Evolutionary conservation across 2,113 vertebrate genomes (phyloP).

Genomic region (Thryonomys swinderianus): DNA sequence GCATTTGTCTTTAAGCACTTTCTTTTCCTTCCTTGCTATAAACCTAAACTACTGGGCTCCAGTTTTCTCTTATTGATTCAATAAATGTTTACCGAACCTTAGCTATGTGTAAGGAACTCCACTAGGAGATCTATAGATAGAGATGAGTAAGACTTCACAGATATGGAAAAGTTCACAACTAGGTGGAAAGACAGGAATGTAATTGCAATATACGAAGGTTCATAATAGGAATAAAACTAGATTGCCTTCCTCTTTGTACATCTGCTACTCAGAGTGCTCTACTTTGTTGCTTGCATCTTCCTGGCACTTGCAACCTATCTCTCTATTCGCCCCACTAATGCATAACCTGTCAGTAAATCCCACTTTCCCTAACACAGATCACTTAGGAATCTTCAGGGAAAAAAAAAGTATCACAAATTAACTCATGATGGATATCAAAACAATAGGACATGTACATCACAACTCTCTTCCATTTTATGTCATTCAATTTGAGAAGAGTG

Average conservation of each 20-base stretch:
- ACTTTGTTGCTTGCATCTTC: conserved; percentile 13
- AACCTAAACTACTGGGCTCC: not conserved
- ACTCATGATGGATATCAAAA: conserved; percentile 13
- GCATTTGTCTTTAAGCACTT: not conserved
- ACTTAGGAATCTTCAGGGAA: not conserved
- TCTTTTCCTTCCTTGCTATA: conserved; percentile 24
- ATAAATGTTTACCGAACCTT: conserved; percentile 45
- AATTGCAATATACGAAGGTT: conserved; percentile 36
- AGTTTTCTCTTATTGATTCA: conserved; percentile 5
- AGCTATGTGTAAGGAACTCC: not conserved
- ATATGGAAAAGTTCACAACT: not conserved
- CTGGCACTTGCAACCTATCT: not conserved
- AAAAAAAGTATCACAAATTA: conserved; percentile 40
- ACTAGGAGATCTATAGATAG: not conserved
- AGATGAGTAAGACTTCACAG: not conserved
- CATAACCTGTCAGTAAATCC: not conserved
- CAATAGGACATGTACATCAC: not conserved
- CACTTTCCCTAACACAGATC: conserved; percentile 27
- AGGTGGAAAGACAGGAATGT: not conserved
- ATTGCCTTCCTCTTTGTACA: not conserved
- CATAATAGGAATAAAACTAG: conserved; percentile 10
- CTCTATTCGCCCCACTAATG: conserved; percentile 12
- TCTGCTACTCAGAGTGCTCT: not conserved
- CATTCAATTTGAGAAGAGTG: conserved; percentile 42
- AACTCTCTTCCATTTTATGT: conserved; percentile 41